phyloP scores from a whole-genome alignment of 2,113 vertebrate species.

The Cochlearius cochlearius region DNA sequence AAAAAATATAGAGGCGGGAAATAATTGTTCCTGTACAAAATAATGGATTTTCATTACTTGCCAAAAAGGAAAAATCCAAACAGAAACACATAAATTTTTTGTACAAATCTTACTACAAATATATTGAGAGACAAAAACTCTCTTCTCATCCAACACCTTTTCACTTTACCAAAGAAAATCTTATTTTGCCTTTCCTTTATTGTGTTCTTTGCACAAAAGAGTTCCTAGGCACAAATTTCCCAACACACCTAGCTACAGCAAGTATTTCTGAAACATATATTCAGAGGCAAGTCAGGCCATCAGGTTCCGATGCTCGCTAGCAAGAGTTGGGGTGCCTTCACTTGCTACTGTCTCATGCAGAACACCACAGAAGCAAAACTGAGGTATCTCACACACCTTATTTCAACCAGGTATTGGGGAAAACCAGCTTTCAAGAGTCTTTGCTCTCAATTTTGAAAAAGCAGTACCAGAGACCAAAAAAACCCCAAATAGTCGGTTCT shows the following conservation, averaged over 20 bases:
- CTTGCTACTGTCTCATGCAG: background rate
- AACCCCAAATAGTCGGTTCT: background rate
- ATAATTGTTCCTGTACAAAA: background rate
- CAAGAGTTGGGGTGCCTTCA: fast-evolving
- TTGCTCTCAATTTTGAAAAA: background rate
- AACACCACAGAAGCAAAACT: background rate
- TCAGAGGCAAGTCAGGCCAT: background rate
- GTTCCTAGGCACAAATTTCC: background rate
- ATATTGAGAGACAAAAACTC: background rate
- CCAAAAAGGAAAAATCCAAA: background rate
- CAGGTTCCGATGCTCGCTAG: no score
- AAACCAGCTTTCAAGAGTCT: background rate
- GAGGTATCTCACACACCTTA: background rate
- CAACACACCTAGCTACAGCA: background rate
- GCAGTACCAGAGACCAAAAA: background rate
- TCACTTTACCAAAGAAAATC: background rate
- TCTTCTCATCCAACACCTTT: background rate
- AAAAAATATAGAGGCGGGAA: background rate
- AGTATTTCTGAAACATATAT: background rate
- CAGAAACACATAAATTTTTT: background rate
- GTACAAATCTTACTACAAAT: background rate
- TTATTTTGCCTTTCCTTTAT: background rate
- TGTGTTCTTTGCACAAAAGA: background rate
- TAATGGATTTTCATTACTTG: background rate
- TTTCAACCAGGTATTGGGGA: background rate